Evolutionary conservation across 2,113 vertebrate genomes (phyloP).

Genomic region (Boleophthalmus pectinirostris): DNA sequence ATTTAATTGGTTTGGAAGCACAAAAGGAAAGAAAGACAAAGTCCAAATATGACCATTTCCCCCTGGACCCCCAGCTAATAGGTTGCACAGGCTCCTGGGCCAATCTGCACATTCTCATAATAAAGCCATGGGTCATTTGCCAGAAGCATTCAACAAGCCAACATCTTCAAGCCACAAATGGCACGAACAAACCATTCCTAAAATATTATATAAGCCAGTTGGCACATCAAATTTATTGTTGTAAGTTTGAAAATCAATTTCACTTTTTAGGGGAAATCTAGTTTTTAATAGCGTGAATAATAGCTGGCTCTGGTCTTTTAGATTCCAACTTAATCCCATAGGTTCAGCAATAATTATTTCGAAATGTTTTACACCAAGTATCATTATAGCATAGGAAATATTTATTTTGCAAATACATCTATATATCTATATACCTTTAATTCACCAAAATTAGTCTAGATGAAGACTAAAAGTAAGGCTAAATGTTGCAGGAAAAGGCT

Average conservation of each 20-base stretch:
- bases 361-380: neutral
- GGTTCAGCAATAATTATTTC: conserved; percentile 41
- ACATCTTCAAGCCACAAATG: conserved; percentile 54
- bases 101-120: conserved; percentile 51
- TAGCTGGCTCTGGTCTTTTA: conserved; percentile 52
- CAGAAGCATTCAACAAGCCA: conserved; percentile 30
- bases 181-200: conserved; percentile 53
- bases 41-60: conserved; percentile 44
- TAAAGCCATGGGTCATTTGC: conserved; percentile 31
- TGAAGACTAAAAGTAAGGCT: neutral
- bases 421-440: neutral
- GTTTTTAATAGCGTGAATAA: conserved; percentile 60
- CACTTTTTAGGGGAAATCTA: conserved; percentile 25
- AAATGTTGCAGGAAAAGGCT: neutral
- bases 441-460: neutral
- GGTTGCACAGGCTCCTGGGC: conserved; percentile 27
- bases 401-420: neutral
- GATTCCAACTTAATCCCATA: conserved; percentile 48
- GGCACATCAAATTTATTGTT: conserved; percentile 46
- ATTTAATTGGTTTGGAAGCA: conserved; percentile 69
- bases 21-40: conserved; percentile 56
- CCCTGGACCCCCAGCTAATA: conserved; percentile 56
- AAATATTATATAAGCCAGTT: conserved; percentile 53
- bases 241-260: conserved; percentile 45
- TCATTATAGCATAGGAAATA: neutral